Conservation (phyloP, 2,797 vertebrate genomes). For the Argyrosomus regius region DNA sequence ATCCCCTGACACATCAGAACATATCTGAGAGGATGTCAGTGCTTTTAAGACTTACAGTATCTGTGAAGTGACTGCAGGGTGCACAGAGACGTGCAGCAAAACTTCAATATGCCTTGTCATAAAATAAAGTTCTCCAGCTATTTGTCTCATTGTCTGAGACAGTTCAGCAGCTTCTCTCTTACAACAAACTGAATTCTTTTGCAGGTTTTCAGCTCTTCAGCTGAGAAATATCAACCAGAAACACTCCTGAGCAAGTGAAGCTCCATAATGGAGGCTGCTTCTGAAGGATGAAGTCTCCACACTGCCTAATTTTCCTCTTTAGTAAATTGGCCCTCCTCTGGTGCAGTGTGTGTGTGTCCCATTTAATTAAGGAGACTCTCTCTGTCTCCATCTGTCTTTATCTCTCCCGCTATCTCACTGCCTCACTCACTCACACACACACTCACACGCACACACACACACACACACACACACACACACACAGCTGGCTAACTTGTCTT, state of each 20-base stretch:
- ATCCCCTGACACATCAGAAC: neutral
- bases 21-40: neutral
- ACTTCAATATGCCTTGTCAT: neutral
- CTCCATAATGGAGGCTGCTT: neutral
- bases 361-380: constrained; percentile 24
- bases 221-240: neutral
- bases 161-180: neutral
- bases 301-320: constrained; percentile 5
- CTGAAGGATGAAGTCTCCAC: neutral
- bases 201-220: neutral
- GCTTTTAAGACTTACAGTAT: neutral
- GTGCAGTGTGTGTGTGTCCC: constrained; percentile 17
- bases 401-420: neutral
- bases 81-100: neutral
- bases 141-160: neutral
- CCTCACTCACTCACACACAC: neutral
- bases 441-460: neutral
- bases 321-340: constrained; percentile 17
- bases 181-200: neutral
- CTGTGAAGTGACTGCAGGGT: neutral
- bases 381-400: neutral
- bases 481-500: neutral
- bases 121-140: too few species aligned
- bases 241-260: neutral
- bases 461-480: neutral